Evolutionary conservation across 2,113 vertebrate species (phyloP).

Genomic region (Caloenas nicobarica): DNA sequence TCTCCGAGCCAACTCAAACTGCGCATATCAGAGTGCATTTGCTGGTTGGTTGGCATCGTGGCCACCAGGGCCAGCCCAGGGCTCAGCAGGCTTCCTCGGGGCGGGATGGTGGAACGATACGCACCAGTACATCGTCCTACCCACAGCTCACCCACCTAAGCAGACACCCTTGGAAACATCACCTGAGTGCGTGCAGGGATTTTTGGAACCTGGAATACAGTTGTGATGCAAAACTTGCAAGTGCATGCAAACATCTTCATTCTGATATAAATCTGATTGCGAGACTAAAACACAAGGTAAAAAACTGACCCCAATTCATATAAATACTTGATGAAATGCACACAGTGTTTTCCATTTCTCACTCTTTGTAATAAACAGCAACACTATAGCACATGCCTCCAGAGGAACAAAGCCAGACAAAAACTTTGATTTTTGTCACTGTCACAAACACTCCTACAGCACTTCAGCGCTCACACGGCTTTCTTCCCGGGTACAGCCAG

Average conservation of each 20-base stretch:
- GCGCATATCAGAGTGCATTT: neutral
- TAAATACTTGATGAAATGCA: neutral
- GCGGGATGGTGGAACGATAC: neutral
- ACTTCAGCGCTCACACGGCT: neutral
- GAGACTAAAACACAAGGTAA: neutral
- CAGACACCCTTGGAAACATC: neutral
- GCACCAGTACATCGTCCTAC: neutral
- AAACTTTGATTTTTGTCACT: neutral
- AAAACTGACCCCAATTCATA: neutral
- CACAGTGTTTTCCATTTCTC: neutral
- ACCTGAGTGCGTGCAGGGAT: fast-evolving
- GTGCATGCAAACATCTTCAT: neutral
- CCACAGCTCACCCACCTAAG: neutral
- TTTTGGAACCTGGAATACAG: neutral
- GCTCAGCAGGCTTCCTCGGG: neutral
- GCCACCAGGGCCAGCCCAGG: neutral
- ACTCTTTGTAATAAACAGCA: neutral
- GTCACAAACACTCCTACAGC: neutral
- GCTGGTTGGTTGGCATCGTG: fast-evolving
- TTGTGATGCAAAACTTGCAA: neutral
- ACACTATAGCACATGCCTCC: neutral
- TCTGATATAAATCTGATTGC: neutral
- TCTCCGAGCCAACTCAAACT: neutral
- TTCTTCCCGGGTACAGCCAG: neutral
- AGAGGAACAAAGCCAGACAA: neutral